Evolutionary conservation across 2,797 vertebrate species (phyloP), one percentile per base, ranked within the genome.

Genomic region (Craterocephalus amniculus): DNA sequence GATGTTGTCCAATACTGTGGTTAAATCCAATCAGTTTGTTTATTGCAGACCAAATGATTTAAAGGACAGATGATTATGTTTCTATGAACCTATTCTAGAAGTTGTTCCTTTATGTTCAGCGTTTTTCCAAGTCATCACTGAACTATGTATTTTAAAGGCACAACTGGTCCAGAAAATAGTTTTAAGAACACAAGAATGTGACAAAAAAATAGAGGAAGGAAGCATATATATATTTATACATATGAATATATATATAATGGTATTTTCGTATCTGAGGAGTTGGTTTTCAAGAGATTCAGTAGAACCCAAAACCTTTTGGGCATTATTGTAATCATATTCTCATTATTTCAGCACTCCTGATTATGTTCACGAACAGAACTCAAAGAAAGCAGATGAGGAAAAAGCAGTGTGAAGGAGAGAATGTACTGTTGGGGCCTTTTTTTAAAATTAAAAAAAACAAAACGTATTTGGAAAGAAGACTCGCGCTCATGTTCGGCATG

Each of bases 61-160:
- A 85, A 82, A 88, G 72, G 85, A 92, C 78, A 88, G 93, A 94
- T 95, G 94, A 90, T 92, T 94, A 94, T 88, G 84, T 96, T 97
- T 97, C 95, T 96, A 96, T 94, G 92, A 95, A 96, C 92, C 92
- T 94, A 95, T 94, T 96, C 94, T 95, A 93, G 92, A 94, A 89
- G 89, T 94, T 93, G 93, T 66, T 90, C 72, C 84, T 96, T 96
- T 97, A 93, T 97, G 96, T 98, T 97, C 95, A 97, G 96, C 96
- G 96, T 96, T 97, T 97, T 97, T 97, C 95, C 95, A 96, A 95
- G 70, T 90, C 93, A 95, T 95, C 94, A 94, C 93, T 94, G 94
- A 95, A 94, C 55, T 91, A 81, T 95, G 95, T 97, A 96, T 97
- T 97, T 96, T 96, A 95, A 95, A 96, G 94, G 89, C 91, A 92